phyloP scores from a whole-genome alignment of 2,113 vertebrate genomes.

The Rhipidura dahli region DNA sequence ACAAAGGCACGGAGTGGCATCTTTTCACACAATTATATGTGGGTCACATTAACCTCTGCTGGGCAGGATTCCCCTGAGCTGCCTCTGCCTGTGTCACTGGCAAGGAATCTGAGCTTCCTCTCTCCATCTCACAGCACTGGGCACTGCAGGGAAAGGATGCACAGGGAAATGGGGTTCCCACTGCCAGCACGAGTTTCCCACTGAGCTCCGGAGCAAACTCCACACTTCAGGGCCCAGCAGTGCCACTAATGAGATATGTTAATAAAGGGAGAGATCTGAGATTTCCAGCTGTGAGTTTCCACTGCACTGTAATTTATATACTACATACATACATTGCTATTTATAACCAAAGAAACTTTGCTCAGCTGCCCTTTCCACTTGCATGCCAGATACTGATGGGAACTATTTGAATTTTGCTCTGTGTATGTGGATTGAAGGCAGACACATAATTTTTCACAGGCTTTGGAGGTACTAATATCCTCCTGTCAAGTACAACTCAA shows the following conservation, averaged over 20 bases:
- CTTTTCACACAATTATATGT: slow-evolving; percentile 74
- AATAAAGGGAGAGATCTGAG: not conserved
- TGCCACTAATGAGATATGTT: not conserved
- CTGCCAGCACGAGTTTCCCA: not conserved
- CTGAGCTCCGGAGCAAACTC: not conserved
- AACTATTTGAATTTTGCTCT: not conserved
- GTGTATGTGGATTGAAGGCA: not conserved
- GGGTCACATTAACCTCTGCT: slow-evolving; percentile 75
- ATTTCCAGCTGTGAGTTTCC: not conserved
- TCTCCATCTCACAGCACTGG: not conserved
- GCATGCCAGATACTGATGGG: not conserved
- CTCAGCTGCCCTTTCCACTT: not conserved
- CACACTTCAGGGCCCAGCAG: not conserved
- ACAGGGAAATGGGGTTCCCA: not conserved
- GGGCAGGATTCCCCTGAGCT: slow-evolving; percentile 48
- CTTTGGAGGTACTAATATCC: not conserved
- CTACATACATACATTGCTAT: not conserved
- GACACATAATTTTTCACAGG: not conserved
- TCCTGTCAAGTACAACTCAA: not conserved
- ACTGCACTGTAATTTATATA: not conserved
- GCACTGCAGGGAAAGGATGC: not conserved
- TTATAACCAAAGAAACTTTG: not conserved
- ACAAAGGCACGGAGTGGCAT: slow-evolving; percentile 70
- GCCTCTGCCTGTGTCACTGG: not conserved
- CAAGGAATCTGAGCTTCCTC: not conserved